Percentiles rank a stretch among this genome's conserved stretches.
Evolutionary conservation across 2,888 invertebrate species (phyloP).

Genomic region (Amiota mariae): DNA sequence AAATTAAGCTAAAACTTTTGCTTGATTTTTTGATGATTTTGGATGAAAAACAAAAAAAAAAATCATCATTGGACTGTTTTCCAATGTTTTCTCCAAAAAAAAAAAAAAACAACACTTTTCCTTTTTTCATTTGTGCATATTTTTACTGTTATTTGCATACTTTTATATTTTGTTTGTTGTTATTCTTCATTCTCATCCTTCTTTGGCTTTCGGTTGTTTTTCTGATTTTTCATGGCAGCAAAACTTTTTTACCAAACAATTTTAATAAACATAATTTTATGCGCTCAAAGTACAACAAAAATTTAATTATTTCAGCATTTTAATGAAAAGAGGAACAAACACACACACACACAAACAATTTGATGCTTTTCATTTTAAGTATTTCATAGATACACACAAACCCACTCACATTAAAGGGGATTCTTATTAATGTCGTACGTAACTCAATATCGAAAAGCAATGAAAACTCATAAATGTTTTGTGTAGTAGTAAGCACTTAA

Average conservation of each 20-base stretch:
- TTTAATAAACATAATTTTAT: conserved; percentile 58
- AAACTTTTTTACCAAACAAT: conserved; percentile 55
- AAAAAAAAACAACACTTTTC: background rate
- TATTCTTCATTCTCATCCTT: background rate
- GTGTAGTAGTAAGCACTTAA: too few relatives aligned
- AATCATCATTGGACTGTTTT: too few relatives aligned
- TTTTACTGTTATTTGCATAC: background rate
- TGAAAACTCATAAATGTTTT: too few relatives aligned
- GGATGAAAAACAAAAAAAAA: too few relatives aligned
- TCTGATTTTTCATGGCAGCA: conserved; percentile 5
- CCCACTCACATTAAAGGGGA: too few relatives aligned
- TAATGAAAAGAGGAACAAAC: conserved; percentile 27
- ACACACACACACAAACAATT: background rate
- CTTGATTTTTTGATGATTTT: too few relatives aligned
- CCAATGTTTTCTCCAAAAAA: too few relatives aligned
- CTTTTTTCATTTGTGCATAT: background rate
- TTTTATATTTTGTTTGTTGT: background rate
- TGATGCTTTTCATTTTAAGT: conserved; percentile 19
- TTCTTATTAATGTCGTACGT: too few relatives aligned
- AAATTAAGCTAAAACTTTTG: too few relatives aligned
- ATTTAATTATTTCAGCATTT: conserved; percentile 62
- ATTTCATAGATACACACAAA: too few relatives aligned
- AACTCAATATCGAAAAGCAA: too few relatives aligned
- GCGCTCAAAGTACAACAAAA: conserved; percentile 42
- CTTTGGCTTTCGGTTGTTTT: background rate